Percentiles rank a stretch among this genome's conserved stretches.
Evolutionary conservation across 2,888 invertebrate genomes (phyloP).

Genomic region (Tenthredo notha): DNA sequence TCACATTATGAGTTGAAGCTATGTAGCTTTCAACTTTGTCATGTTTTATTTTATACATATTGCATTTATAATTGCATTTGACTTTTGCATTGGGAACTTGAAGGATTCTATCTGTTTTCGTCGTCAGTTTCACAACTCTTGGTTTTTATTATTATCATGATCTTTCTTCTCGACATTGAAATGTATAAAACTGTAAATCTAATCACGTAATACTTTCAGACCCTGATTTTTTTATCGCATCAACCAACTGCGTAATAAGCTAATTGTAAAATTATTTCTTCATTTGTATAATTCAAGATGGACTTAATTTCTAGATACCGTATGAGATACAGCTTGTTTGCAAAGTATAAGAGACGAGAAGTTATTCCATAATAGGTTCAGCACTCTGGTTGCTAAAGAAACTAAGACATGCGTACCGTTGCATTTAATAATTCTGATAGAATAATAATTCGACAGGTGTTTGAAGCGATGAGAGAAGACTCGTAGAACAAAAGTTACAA

Average conservation of each 20-base stretch:
- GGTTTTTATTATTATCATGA: not conserved
- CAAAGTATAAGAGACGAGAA: not conserved
- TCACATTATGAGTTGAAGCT: conserved; percentile 69
- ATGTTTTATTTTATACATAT: not conserved
- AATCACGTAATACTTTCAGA: not conserved
- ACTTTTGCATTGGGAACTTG: not conserved
- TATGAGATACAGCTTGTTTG: conserved; percentile 21
- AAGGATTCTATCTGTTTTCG: not conserved
- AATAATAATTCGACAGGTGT: not conserved
- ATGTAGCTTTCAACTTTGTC: not conserved
- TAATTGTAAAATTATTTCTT: not conserved
- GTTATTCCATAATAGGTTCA: not conserved
- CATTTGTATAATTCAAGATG: not conserved
- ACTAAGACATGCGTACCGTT: not conserved
- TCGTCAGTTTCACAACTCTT: not conserved
- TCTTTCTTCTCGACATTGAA: not conserved
- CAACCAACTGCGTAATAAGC: conserved; percentile 1
- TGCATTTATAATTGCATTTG: conserved; percentile 17
- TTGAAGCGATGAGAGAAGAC: not conserved
- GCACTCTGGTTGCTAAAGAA: not conserved
- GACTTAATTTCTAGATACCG: not conserved
- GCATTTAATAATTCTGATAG: conserved; percentile 22
- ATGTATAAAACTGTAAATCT: not conserved
- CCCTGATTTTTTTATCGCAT: conserved; percentile 3
- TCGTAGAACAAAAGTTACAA: not conserved